Base-by-base conservation (phyloP, 2,888 invertebrate species). In the Chymomyza procnemis region DNA sequence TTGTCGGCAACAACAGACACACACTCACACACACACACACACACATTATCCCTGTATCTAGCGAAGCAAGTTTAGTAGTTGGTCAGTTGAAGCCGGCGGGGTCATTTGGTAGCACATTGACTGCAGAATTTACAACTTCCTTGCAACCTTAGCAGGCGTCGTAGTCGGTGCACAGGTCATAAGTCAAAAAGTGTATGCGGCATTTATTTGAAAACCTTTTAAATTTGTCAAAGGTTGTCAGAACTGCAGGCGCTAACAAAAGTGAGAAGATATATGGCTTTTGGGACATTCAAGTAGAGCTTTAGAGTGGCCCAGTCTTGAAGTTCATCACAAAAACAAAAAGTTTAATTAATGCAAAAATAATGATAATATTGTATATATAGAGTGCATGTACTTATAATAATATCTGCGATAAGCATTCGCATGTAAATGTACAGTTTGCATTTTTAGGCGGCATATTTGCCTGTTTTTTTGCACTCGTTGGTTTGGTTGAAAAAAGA, bases 181-280 rank as follows among this genome's bases (percentile, higher is more conserved):
- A 63, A 22, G 30, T 56, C 46, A 63, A 63, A 63, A 56, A 26
- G 26, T 55, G 26, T 65, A 69, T 73, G 73, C 74, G 71, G 73
- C 59, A 69, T 73, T 67, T 67, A 69, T 79, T 76, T 80, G 73
- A 76, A 69, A 66, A 71, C 71, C 74, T 72, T 64, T 69, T 66
- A 79, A 81, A 79, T 81, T 81, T 81, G 81, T 81, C 79, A 81
- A 76, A 78, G 75, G 64, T 75, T 81, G 78, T 81, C 78, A 81
- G 75, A 80, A 78, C 70, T 79, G 75, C 67, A 65, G 55, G 50
- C 67, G 66, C 64, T 76, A 76, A 78, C 67, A 69, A 73, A 76
- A 78, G 78, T 78, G 76, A 73, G 76, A 78, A 73, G 76, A 74
- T 71, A 71, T 61, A 14, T 34, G 9, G 34, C 30, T 12, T 12